Conservation (phyloP, 2,113 vertebrate genomes). For the Anser brachyrhynchus region DNA sequence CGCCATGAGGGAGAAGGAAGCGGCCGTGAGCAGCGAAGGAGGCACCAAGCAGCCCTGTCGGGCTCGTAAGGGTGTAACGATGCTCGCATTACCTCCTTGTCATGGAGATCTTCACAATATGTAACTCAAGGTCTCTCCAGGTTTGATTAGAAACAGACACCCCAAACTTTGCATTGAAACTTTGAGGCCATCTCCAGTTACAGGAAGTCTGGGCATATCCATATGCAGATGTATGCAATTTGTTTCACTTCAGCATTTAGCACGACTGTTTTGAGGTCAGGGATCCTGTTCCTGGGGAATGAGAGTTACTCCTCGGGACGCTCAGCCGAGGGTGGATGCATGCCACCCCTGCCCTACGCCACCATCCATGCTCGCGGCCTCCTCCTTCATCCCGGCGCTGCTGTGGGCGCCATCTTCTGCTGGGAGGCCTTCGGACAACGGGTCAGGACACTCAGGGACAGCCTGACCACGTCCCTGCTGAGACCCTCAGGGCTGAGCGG, state of each 20-base stretch:
- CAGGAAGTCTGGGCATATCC: constrained; percentile 49
- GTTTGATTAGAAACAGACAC: constrained; percentile 60
- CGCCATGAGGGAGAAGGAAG: not conserved
- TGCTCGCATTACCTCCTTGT: constrained; percentile 6
- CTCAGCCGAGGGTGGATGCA: not conserved
- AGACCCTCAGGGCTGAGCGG: too few relatives aligned
- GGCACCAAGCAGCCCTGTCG: accelerated
- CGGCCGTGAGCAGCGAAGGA: not conserved
- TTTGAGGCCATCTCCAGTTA: constrained; percentile 59
- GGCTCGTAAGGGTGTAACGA: not conserved
- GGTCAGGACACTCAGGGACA: too few relatives aligned
- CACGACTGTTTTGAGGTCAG: not conserved
- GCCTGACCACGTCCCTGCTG: too few relatives aligned
- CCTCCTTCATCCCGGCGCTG: not conserved
- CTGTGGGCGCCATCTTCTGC: too few relatives aligned
- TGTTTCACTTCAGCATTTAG: constrained; percentile 38
- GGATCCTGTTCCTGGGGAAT: not conserved
- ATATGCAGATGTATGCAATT: constrained; percentile 57
- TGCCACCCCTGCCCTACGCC: accelerated
- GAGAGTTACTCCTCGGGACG: not conserved
- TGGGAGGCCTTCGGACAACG: not conserved
- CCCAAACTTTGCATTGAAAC: constrained; percentile 28
- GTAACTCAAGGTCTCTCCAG: constrained; percentile 1
- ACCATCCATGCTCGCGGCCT: accelerated
- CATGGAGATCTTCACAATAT: not conserved